Base-by-base conservation (phyloP, 2,797 vertebrate species). In the Neosilurus hyrtlii region DNA sequence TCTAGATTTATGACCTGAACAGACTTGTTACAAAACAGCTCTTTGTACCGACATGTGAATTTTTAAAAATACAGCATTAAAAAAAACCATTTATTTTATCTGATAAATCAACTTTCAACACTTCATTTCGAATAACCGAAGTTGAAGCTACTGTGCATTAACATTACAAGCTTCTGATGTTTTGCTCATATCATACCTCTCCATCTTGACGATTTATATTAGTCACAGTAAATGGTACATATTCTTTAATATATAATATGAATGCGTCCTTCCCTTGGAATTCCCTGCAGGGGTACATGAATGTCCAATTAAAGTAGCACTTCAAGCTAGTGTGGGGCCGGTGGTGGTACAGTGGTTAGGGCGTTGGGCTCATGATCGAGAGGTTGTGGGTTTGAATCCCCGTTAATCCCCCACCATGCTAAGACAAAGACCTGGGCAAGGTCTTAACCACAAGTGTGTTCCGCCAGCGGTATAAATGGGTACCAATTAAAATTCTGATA, bases 1-100 rank as follows among this genome's bases (percentile, higher is more conserved):
- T 87, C 79, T 89, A 80, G 84, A 83, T 82, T 79, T 43, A 35
- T 83, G 88, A 92, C 91, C 90, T 92, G 91, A 89, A 87, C 81
- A 80, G 90, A 90, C 90, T 88, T 88, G 89, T 87, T 78, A 82
- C 68, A 80, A 67, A 24, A 79, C 9, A 85, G 87, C 82, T 90
- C 92, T 91, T 73, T 86, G 86, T 92, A 91, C 88, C 89, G 81
- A 80, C 80, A 85, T 87, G 85, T 84, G 72, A 84, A 49, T 89
- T 76, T 63, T 82, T 83, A 79, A 76, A 22, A 75, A 81, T 9
- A 43, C 26, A 0, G 24, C 22, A 72, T 59, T 59, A 65, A 51
- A 49, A 52, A 73, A 49, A n/a, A 49, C 20, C 24, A 9, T 16
- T 8, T 15, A 68, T 57, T n/a, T 68, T 37, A 26, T 30, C 4